Evolutionary conservation across 2,113 vertebrate genomes (phyloP), one percentile per base, ranked within the genome.

Genomic region (Calypte anna): DNA sequence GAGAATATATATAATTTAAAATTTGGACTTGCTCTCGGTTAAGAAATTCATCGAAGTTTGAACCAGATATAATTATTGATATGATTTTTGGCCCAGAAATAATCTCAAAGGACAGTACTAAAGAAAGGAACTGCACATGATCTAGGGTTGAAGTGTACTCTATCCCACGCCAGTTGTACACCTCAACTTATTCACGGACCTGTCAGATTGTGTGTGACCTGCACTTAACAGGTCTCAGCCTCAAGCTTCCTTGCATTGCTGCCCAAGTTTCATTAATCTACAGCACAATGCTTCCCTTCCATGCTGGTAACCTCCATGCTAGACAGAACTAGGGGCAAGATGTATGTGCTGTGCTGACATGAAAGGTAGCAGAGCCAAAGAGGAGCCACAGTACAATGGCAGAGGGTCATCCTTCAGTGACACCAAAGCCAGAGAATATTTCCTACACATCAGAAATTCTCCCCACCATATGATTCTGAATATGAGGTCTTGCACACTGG

Each of bases 261-360:
- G 15, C 14, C 31, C 48, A 82, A 19, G 51, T 55, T 27, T 24
- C 33, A 59, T 15, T 40, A 69, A 74, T 64, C 48, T 74, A 40
- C 16, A 51, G 25, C 30, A 70, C 6, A 19, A 16, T 24, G 25
- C 22, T 79, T 67, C 57, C 36, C 15, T 53, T 93, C 36, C 14
- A 5, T 18, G 53, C 36, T 73, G 54, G 30, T n/a, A 66, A 48
- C 25, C 27, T 46, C 48, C 36, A 22, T 4, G 21, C 46, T 40
- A 75, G 51, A 57, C 19, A 82, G 51, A 85, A 18, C 61, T 25
- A 40, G 40, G 28, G 40, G 31, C 28, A 85, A 88, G 7, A 23
- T 50, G 27, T 25, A 4, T 40, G 66, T 66, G n/a, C n/a, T 73
- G n/a, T 53, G 59, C 20, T 0, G 0, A 19, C 7, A 15, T 23